These are phyloP conservation scores for Sinocyclocheilus anshuiensis DNA, from an alignment of 2,113 vertebrate species.

Conservation along the genomic window DNA sequence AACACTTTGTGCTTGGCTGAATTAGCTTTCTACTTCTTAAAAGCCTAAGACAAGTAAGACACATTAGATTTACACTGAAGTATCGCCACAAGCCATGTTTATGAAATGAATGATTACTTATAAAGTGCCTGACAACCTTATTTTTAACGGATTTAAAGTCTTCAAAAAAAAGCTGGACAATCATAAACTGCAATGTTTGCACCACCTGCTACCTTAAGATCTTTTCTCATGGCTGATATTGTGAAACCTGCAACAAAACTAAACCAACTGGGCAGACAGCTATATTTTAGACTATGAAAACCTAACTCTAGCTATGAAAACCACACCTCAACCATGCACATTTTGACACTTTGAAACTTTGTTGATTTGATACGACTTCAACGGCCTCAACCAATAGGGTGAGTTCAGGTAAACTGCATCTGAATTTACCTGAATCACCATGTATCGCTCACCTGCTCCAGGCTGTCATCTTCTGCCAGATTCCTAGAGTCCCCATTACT, in stretches of 20 bases:
- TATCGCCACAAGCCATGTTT: not conserved
- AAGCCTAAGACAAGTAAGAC: not conserved
- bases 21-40: not conserved
- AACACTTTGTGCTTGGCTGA: not conserved
- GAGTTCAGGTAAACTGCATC: not conserved
- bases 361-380: not conserved
- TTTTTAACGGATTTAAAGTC: not conserved
- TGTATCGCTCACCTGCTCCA: constrained; percentile 87
- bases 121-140: not conserved
- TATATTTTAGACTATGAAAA: not conserved
- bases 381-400: not conserved
- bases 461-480: constrained; percentile 86
- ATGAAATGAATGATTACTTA: not conserved
- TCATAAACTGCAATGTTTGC: constrained; percentile 19
- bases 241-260: constrained; percentile 1
- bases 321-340: not conserved
- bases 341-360: not conserved
- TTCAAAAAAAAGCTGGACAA: not conserved
- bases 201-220: constrained; percentile 32
- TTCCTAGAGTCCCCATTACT: constrained; percentile 89
- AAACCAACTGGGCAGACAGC: constrained; percentile 8
- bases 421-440: not conserved
- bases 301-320: not conserved
- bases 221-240: constrained; percentile 37
- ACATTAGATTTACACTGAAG: not conserved